These are phyloP conservation scores for Troides aeacus DNA, from an alignment of 2,888 invertebrate species.

Conservation along the genomic window DNA sequence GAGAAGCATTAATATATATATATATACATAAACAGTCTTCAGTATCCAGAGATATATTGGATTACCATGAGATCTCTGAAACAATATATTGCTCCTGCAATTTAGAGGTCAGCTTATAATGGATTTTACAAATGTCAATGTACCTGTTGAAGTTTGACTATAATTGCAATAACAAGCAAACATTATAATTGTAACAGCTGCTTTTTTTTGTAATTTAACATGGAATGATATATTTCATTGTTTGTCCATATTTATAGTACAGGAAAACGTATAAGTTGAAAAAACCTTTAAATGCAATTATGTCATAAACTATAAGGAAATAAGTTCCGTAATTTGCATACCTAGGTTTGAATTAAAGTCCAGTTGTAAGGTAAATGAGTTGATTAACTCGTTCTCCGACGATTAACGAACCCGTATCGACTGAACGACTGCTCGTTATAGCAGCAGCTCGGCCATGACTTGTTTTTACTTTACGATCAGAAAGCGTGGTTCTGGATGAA, in stretches of 20 bases:
- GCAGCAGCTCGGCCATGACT: conserved; percentile 35
- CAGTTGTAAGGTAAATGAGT: conserved; percentile 8
- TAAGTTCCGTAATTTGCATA: background rate
- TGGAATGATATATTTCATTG: background rate
- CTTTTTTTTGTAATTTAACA: background rate
- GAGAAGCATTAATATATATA: background rate
- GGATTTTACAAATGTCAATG: too few species aligned
- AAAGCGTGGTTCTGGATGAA: conserved; percentile 19
- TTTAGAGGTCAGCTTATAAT: too few species aligned
- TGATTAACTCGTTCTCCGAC: conserved; percentile 10
- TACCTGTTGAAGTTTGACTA: too few species aligned
- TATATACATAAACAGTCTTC: background rate
- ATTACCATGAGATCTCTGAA: too few species aligned
- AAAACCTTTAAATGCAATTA: background rate
- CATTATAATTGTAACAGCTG: too few species aligned
- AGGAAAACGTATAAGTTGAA: background rate
- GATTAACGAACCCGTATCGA: conserved; percentile 17
- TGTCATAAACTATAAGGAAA: background rate
- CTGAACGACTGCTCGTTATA: conserved; percentile 27
- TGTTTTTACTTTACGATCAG: conserved; percentile 39
- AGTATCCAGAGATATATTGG: too few species aligned
- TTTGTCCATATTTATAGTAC: background rate
- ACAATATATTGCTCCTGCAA: too few species aligned
- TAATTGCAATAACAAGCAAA: too few species aligned
- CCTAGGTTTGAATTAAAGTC: background rate